Conservation (phyloP, 1,140 invertebrate genomes). For the Cydia strobilella region DNA sequence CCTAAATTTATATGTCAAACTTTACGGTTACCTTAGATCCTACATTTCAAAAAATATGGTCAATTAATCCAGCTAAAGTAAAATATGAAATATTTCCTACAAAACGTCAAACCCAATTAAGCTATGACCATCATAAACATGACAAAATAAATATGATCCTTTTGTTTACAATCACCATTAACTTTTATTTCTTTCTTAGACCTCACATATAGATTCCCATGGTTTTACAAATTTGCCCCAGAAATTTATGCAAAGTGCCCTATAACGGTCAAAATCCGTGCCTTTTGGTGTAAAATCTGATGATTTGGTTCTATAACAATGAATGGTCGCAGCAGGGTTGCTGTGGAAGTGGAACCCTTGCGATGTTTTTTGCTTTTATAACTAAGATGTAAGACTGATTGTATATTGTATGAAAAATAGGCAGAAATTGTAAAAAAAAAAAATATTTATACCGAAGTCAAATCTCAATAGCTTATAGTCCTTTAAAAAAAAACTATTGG, state of each 20-base stretch:
- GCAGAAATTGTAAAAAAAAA: too few relatives aligned
- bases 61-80: not conserved
- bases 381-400: not conserved
- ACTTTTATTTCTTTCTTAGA: constrained; percentile 34
- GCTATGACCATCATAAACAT: not conserved
- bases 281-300: constrained; percentile 45
- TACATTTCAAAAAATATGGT: too few relatives aligned
- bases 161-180: constrained; percentile 23
- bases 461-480: too few relatives aligned
- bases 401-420: not conserved
- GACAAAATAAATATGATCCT: not conserved
- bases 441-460: too few relatives aligned
- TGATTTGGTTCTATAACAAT: constrained; percentile 37
- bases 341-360: constrained; percentile 20
- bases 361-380: constrained; percentile 37
- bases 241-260: constrained; percentile 58
- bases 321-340: constrained; percentile 42
- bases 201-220: constrained; percentile 51
- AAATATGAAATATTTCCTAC: not conserved
- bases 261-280: constrained; percentile 39
- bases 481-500: too few relatives aligned
- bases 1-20: too few relatives aligned
- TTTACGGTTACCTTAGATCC: too few relatives aligned
- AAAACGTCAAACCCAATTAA: constrained; percentile 1
- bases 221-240: constrained; percentile 41